Percentiles rank a stretch among this genome's conserved stretches.
Conservation (phyloP, 2,113 vertebrate genomes). For the Tragelaphus buxtoni region DNA sequence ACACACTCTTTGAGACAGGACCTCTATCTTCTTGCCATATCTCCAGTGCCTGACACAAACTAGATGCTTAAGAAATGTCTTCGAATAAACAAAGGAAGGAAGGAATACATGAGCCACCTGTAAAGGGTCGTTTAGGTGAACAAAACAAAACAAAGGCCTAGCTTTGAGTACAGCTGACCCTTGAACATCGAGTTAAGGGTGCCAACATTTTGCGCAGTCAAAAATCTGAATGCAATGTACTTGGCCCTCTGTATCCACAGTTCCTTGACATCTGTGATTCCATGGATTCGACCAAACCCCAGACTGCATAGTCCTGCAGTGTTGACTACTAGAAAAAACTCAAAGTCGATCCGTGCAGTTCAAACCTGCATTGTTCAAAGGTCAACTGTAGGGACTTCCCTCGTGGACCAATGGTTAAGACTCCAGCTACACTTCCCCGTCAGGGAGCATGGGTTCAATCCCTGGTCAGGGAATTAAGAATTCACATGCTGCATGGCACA, state of each 20-base stretch:
- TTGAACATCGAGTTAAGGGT: neutral
- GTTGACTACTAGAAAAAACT: neutral
- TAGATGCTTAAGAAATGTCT: neutral
- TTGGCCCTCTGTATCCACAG: neutral
- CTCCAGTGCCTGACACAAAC: neutral
- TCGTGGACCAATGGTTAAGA: neutral
- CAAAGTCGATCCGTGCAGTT: neutral
- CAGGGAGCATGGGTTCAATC: neutral
- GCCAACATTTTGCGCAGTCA: neutral
- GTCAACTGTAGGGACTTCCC: neutral
- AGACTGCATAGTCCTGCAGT: too few species aligned
- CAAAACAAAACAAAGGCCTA: neutral
- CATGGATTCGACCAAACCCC: neutral
- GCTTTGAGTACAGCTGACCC: neutral
- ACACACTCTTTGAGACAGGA: neutral
- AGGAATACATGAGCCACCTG: neutral
- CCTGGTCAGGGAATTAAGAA: neutral
- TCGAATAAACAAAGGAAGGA: neutral
- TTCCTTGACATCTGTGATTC: neutral
- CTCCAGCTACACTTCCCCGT: neutral
- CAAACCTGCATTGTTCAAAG: neutral
- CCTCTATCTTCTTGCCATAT: neutral
- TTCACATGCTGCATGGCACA: neutral
- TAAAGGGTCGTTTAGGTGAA: neutral
- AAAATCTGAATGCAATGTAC: neutral